Base-by-base conservation (phyloP, 2,797 vertebrate genomes). In the Darevskia mixta region DNA sequence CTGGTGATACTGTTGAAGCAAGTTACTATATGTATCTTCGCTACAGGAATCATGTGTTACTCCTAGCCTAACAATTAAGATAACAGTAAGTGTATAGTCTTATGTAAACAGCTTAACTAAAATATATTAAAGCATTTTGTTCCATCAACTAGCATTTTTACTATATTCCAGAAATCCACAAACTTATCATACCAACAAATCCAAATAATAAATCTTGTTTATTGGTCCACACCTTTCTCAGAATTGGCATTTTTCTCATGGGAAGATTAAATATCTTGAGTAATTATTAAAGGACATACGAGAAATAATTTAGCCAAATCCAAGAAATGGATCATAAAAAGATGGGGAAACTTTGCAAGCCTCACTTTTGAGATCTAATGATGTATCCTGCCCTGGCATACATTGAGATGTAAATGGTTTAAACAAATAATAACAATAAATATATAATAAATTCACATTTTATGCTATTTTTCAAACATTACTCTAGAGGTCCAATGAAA, bases 1-100 rank as follows among this genome's bases (percentile, higher is more conserved):
- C 90, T 96, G 97, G 94, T 98, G 98, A 96, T 98, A 98, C 95
- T 98, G 97, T 96, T 98, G 98, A 90, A 99, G 96, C 95, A 99
- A 96, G 85, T 97, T 97, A 96, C 97, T 97, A 86, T 98, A 99
- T 93, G 97, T 98, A 95, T 99, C 98, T 97, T 99, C 98, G 88
- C 97, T 98, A 93, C 98, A 98, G 69, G 98, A 98, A 95, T 98
- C 98, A 0, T 98, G 98, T 4, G 98, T 96, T 82, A 98, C 98
- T 94, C 98, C 98, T 82, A 98, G 97, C 97, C 98, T 99, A 82
- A 38, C 92, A 94, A 73, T 89, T 92, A 82, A 95, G 94, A 92
- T 0, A 94, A 86, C 18, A 83, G 8, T 91, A 58, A 71, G 35
- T 82, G 76, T 55, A 79, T 32, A 58, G 45, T 55, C 45, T 55